Conservation (phyloP, 2,113 vertebrate genomes). For the Dipodomys merriami region DNA sequence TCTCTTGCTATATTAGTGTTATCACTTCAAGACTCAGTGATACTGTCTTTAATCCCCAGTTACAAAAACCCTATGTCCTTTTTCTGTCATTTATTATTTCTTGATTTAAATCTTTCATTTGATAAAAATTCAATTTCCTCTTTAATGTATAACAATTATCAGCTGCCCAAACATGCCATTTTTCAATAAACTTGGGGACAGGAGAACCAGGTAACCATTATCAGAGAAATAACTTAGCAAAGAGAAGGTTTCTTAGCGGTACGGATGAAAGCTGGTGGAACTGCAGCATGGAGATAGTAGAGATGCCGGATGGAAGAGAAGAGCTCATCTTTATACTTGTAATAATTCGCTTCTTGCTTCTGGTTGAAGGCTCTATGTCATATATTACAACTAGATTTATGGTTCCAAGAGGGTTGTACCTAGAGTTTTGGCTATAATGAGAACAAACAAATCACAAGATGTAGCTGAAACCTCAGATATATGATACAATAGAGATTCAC, state of each 20-base stretch:
- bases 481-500: neutral
- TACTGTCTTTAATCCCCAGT: neutral
- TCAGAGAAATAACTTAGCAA: neutral
- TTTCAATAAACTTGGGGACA: neutral
- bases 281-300: neutral
- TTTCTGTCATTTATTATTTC: neutral
- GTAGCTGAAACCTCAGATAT: neutral
- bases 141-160: neutral
- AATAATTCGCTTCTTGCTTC: constrained; percentile 19
- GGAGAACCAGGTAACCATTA: neutral
- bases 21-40: neutral
- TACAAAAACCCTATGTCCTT: neutral
- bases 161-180: constrained; percentile 6
- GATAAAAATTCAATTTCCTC: neutral
- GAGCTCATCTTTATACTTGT: neutral
- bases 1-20: neutral
- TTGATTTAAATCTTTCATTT: constrained; percentile 48
- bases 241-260: neutral
- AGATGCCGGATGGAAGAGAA: neutral
- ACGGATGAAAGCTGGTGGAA: accelerated
- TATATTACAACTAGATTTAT: constrained; percentile 48
- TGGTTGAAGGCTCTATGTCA: constrained; percentile 12
- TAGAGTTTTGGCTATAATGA: neutral
- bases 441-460: constrained; percentile 36
- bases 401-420: neutral